A percentile compares a stretch with the other conserved stretches of the same genome.
Conservation (phyloP, 2,797 vertebrate species). For the Gobionotothen gibberifrons region DNA sequence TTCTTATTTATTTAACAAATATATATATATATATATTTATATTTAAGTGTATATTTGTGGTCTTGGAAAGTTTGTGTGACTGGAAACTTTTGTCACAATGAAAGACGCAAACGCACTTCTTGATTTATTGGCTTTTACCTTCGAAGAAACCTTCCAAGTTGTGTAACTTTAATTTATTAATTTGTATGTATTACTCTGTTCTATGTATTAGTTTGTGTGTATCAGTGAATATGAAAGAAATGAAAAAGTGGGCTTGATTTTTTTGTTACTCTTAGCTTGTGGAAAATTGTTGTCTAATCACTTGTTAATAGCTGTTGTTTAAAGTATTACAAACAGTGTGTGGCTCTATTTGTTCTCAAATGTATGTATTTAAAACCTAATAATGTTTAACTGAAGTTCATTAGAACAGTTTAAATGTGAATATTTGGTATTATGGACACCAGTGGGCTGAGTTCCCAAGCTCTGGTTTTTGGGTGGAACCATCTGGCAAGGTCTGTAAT, state of each 20-base stretch:
- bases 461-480: conserved; percentile 41
- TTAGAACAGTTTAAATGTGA: not conserved
- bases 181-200: too few relatives aligned
- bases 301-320: not conserved
- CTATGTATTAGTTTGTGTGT: not conserved
- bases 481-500: conserved; percentile 39
- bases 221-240: not conserved
- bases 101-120: not conserved
- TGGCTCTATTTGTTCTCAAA: too few relatives aligned
- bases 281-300: not conserved
- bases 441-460: conserved; percentile 8
- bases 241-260: not conserved
- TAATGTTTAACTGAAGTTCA: not conserved
- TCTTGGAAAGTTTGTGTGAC: too few relatives aligned
- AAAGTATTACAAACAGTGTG: not conserved
- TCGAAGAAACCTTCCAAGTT: conserved; percentile 2
- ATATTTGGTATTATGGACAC: conserved; percentile 3
- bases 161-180: not conserved
- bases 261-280: not conserved
- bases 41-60: too few relatives aligned
- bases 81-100: not conserved
- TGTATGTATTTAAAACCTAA: not conserved
- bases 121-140: not conserved
- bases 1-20: not conserved
- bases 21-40: not conserved